phyloP scores from a whole-genome alignment of 2,888 invertebrate genomes.

The Drosophila conformis region DNA sequence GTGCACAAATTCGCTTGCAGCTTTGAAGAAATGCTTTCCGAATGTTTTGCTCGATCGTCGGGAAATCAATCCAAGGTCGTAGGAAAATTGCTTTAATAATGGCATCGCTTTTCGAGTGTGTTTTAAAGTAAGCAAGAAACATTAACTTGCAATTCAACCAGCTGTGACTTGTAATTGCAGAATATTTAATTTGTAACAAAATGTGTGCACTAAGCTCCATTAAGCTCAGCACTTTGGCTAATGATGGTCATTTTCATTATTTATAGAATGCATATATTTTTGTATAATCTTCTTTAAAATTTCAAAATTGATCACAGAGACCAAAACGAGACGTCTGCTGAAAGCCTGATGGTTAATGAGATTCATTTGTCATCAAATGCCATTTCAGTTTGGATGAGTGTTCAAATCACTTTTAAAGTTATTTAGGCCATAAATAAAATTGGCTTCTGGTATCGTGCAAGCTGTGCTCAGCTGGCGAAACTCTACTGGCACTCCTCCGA shows the following conservation, averaged over 20 bases:
- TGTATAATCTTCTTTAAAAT: not conserved
- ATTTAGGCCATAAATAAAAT: not conserved
- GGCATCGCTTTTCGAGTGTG: not conserved
- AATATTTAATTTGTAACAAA: not conserved
- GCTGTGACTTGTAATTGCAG: not conserved
- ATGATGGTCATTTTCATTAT: no score
- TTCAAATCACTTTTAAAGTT: not conserved
- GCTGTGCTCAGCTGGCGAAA: conserved; percentile 20
- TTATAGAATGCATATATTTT: not conserved
- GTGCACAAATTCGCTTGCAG: conserved; percentile 17
- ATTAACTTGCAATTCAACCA: not conserved
- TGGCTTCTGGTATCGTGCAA: not conserved
- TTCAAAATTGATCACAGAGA: not conserved
- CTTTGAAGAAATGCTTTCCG: conserved; percentile 31
- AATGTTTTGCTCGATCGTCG: conserved; percentile 25
- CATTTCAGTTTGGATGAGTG: not conserved
- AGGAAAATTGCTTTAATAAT: conserved; percentile 5
- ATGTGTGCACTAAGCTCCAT: no score
- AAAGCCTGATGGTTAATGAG: not conserved
- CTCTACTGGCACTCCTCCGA: conserved; percentile 18
- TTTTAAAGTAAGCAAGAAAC: not conserved
- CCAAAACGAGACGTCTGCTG: not conserved
- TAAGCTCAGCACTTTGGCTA: not conserved
- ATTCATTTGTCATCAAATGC: not conserved
- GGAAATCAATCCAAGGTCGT: conserved; percentile 33